Evolutionary conservation across 2,113 vertebrate genomes (phyloP).

Genomic region (Osmerus mordax): DNA sequence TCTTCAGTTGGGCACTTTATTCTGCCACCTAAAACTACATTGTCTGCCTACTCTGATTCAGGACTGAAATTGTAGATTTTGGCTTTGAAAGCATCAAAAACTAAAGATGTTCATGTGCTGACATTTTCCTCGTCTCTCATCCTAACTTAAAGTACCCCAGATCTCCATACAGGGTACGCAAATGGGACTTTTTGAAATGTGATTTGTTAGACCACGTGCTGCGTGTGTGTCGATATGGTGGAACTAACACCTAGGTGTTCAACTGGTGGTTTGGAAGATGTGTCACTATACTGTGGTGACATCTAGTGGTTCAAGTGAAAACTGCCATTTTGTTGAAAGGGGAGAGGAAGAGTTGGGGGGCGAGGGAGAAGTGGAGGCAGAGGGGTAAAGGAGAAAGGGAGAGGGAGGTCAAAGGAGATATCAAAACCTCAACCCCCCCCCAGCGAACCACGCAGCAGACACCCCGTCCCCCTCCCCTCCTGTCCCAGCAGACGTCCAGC

Average conservation of each 20-base stretch:
- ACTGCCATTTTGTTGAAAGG: background rate
- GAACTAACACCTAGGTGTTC: background rate
- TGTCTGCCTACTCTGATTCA: too few relatives aligned
- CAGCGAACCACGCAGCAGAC: background rate
- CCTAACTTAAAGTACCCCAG: background rate
- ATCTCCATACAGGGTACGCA: background rate
- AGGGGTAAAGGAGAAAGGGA: background rate
- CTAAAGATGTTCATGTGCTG: conserved; percentile 31
- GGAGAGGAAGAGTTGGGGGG: background rate
- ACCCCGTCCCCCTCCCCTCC: background rate
- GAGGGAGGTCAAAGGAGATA: background rate
- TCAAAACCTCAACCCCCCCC: background rate
- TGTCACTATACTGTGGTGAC: conserved; percentile 27
- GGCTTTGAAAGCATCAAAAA: conserved; percentile 23
- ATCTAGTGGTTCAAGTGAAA: conserved; percentile 37
- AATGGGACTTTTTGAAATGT: background rate
- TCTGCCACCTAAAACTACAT: conserved; percentile 4
- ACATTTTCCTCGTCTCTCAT: conserved; percentile 30
- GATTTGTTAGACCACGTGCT: background rate
- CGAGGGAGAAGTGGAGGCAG: background rate
- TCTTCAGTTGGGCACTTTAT: conserved; percentile 31
- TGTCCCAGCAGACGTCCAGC: conserved; percentile 8
- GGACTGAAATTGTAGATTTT: background rate
- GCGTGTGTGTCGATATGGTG: background rate
- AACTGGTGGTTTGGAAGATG: background rate